Evolutionary conservation across 1,140 invertebrate species (phyloP), one percentile per base, ranked within the genome.

Genomic region (Habropoda laboriosa): DNA sequence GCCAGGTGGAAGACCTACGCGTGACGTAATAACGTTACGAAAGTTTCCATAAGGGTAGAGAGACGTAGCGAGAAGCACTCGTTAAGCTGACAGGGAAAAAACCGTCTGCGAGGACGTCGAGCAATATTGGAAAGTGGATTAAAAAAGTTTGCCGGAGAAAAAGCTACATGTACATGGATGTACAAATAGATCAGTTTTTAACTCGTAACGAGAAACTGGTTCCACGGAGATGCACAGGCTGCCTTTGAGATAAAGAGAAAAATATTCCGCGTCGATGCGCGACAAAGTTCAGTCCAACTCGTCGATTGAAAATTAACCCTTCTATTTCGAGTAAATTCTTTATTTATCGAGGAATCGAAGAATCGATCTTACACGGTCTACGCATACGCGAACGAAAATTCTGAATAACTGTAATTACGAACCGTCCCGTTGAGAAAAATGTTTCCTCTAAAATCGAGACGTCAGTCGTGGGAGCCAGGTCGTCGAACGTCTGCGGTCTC

Each of bases 71-170:
- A n/a, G n/a, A 32, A 75, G 30, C 21, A 13, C 51, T 76, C 51
- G 73, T 76, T 76, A 76, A 57, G 63, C 45, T 32, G 72, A 42
- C 47, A 49, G 16, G n/a, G 57, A 24, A n/a, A 38, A 53, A 53
- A 21, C 45, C 35, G 24, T 42, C 10, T 30, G 45, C 61, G 18
- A 38, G 30, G 24, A 45, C 38, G 38, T 35, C 49, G 49, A 53
- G 38, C 51, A 68, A 76, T 68, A 55, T 76, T 63, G 38, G 73
- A 67, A 76, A 76, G 73, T 76, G 73, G 73, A 76, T 76, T 76
- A 76, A 76, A 68, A 68, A 76, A 76, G 73, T 76, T 76, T 68
- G 5, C 3, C 7, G 6, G 35, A 12, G 47, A 21, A 63, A 49
- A 18, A 18, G 24, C 32, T 16, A 35, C n/a, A 16, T 10, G 42